Conservation (phyloP, 1,140 invertebrate species). For the Neodiprion lecontei region DNA sequence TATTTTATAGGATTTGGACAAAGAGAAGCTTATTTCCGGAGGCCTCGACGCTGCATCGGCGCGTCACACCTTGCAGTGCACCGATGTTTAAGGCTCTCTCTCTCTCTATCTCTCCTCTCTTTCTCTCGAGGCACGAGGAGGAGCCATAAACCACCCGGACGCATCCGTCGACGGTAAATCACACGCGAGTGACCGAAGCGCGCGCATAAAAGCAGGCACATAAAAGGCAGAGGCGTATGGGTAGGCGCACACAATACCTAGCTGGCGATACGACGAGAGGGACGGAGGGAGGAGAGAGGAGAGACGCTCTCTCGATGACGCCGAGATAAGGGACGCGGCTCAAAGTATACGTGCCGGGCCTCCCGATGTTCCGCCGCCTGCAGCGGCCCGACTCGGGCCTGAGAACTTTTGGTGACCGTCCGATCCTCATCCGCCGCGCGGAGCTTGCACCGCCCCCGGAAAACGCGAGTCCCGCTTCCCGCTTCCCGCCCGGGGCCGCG, state of each 20-base stretch:
- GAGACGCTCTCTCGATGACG: conserved; percentile 51
- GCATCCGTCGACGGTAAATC: conserved; percentile 3
- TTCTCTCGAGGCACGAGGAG: neutral
- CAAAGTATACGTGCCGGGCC: conserved; percentile 59
- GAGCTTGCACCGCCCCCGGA: conserved; percentile 13
- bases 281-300: conserved; percentile 38
- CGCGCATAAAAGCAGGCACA: neutral
- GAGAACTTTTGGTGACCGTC: conserved; percentile 58
- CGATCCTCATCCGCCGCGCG: conserved; percentile 18
- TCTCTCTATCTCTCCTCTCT: no score
- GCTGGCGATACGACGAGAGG: conserved; percentile 27
- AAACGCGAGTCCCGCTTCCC: conserved; percentile 18
- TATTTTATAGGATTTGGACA: conserved; percentile 11
- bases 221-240: conserved; percentile 8
- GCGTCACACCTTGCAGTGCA: no score
- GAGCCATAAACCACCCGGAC: conserved; percentile 4
- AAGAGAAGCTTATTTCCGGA: conserved; percentile 11
- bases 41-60: neutral
- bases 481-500: conserved; percentile 19
- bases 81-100: no score
- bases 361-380: conserved; percentile 49
- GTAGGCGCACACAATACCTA: neutral
- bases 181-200: neutral
- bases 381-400: conserved; percentile 44
- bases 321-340: conserved; percentile 59